These are phyloP conservation scores for Drosophila pruinosa DNA, from an alignment of 1,140 invertebrate genomes.

Conservation along the genomic window DNA sequence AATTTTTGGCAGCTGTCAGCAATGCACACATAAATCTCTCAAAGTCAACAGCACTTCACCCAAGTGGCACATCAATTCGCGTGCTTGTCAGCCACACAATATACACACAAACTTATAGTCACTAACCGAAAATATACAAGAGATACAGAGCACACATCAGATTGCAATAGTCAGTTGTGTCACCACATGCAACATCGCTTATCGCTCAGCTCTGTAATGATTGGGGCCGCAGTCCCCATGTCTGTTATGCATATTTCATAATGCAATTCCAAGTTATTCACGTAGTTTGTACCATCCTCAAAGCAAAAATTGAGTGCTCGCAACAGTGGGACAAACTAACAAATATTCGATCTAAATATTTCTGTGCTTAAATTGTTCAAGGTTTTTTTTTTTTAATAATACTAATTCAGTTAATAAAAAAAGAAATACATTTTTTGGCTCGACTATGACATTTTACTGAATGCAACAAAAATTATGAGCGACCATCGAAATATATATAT, in stretches of 20 bases:
- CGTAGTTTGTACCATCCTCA: neutral
- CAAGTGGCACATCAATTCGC: constrained; percentile 79
- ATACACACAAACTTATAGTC: neutral
- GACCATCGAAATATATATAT: too few species aligned
- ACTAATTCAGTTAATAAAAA: too few species aligned
- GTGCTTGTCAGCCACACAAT: constrained; percentile 51
- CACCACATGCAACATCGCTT: constrained; percentile 76
- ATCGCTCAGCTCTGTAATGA: constrained; percentile 78
- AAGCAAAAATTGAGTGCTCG: neutral
- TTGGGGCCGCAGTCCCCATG: constrained; percentile 46
- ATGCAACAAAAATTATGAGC: too few species aligned
- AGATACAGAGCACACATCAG: constrained; percentile 56
- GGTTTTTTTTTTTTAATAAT: too few species aligned
- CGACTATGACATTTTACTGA: too few species aligned
- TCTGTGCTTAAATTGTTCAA: too few species aligned
- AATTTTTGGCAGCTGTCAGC: constrained; percentile 75
- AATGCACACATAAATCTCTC: constrained; percentile 68
- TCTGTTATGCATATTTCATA: constrained; percentile 74
- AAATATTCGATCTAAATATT: neutral
- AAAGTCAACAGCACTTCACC: constrained; percentile 73
- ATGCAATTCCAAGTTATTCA: constrained; percentile 57
- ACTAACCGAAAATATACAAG: neutral
- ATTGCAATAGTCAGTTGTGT: constrained; percentile 75
- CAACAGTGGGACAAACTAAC: constrained; percentile 4
- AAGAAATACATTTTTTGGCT: too few species aligned